phyloP scores from a whole-genome alignment of 2,797 vertebrate genomes.

The Dermochelys coriacea region DNA sequence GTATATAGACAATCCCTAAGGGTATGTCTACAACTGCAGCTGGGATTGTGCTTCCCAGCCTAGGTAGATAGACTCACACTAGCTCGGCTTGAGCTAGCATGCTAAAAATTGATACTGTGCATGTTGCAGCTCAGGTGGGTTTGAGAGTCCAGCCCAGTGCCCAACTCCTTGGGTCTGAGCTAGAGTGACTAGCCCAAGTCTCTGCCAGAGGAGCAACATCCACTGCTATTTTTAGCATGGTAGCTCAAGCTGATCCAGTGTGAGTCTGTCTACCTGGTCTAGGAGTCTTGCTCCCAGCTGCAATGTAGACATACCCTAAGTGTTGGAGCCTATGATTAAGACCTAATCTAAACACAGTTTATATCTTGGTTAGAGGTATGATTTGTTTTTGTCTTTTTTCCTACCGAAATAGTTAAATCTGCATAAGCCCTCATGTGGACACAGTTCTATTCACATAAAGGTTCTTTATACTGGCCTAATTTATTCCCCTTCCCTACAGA shows the following conservation, averaged over 20 bases:
- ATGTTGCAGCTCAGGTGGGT: not conserved
- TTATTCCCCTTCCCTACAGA: not conserved
- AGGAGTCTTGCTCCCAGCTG: not conserved
- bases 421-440: not conserved
- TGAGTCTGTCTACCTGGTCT: not conserved
- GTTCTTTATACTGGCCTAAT: not conserved
- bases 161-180: not conserved
- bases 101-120: not conserved
- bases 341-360: not conserved
- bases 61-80: not conserved
- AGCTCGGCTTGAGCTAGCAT: not conserved
- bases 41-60: not conserved
- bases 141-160: not conserved
- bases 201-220: not conserved
- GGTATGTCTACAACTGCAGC: not conserved
- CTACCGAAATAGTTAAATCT: not conserved
- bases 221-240: not conserved
- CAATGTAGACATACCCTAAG: not conserved
- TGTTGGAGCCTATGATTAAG: not conserved
- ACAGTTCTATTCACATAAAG: not conserved
- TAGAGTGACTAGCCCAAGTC: not conserved
- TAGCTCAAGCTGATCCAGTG: not conserved
- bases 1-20: not conserved
- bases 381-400: not conserved
- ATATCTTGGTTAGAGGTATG: not conserved